phyloP scores from a whole-genome alignment of 2,888 invertebrate genomes.

The Dione vanillae region DNA sequence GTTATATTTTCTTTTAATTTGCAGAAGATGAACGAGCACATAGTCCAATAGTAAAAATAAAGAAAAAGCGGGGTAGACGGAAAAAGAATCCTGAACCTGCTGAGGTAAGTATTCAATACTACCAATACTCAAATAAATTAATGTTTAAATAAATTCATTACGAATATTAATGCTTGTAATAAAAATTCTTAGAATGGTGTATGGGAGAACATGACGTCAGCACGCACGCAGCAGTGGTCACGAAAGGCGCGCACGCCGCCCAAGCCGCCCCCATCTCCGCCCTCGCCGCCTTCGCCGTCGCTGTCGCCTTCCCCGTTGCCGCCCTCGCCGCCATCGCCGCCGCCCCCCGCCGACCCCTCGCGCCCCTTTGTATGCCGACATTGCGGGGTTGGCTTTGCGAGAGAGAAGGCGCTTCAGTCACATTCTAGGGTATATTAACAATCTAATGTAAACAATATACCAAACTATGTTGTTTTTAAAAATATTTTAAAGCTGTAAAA shows the following conservation, averaged over 20 bases:
- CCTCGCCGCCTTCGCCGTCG: slow-evolving; percentile 53
- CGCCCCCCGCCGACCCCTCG: slow-evolving; percentile 84
- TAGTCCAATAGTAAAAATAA: slow-evolving; percentile 71
- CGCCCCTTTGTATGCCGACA: slow-evolving; percentile 92
- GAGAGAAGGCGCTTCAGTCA: slow-evolving; percentile 92
- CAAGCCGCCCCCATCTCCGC: slow-evolving; percentile 55
- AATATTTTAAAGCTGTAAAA: no score
- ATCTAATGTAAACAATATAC: no score
- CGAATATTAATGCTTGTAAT: neutral
- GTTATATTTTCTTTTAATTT: slow-evolving; percentile 50
- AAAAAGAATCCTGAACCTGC: slow-evolving; percentile 74
- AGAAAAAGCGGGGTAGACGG: slow-evolving; percentile 77
- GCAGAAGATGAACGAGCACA: slow-evolving; percentile 70
- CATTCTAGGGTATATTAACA: slow-evolving; percentile 88
- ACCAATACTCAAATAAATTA: neutral
- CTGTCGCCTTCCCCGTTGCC: slow-evolving; percentile 52
- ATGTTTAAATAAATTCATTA: neutral
- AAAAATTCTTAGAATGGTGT: slow-evolving; percentile 60
- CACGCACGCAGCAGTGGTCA: slow-evolving; percentile 82
- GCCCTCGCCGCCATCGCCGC: slow-evolving; percentile 57
- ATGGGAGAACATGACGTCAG: slow-evolving; percentile 81
- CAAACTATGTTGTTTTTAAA: no score
- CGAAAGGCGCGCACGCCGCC: slow-evolving; percentile 63
- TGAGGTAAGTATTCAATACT: slow-evolving; percentile 53
- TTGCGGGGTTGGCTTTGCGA: slow-evolving; percentile 88